These are phyloP conservation scores for Nannobrachium achirus DNA, from an alignment of 2,113 vertebrate species.

Conservation along the genomic window DNA sequence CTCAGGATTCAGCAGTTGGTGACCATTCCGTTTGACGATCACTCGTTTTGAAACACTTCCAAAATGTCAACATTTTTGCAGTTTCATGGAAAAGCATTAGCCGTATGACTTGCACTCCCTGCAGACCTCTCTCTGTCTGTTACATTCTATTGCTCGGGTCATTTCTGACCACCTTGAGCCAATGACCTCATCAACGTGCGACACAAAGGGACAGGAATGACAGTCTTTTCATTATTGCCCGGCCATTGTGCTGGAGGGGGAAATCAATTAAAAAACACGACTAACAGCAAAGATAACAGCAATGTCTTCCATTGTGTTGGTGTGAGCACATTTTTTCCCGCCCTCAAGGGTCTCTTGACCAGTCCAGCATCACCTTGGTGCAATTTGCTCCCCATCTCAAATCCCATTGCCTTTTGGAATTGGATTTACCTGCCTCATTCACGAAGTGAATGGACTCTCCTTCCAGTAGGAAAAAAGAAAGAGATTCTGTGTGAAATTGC, in stretches of 20 bases:
- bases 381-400: constrained; percentile 83
- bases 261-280: constrained; percentile 85
- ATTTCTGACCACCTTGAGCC: constrained; percentile 63
- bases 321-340: constrained; percentile 62
- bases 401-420: constrained; percentile 84
- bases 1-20: too few relatives aligned
- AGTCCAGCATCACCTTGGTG: constrained; percentile 77
- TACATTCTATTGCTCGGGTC: constrained; percentile 28
- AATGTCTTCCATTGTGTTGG: constrained; percentile 74
- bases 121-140: constrained; percentile 34
- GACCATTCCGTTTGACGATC: too few relatives aligned
- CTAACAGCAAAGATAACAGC: constrained; percentile 80
- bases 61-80: constrained; percentile 8
- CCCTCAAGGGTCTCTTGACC: constrained; percentile 77
- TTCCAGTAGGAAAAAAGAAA: constrained; percentile 57
- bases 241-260: constrained; percentile 72
- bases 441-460: constrained; percentile 77
- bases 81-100: constrained; percentile 35
- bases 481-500: constrained; percentile 80
- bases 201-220: constrained; percentile 79
- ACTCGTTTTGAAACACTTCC: constrained; percentile 22
- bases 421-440: constrained; percentile 84
- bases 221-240: constrained; percentile 78
- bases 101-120: constrained; percentile 40
- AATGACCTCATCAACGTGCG: constrained; percentile 78